A percentile compares a stretch with the other conserved stretches of the same genome.
Conservation (phyloP, 2,797 vertebrate species). For the Hoplostethus mediterraneus region DNA sequence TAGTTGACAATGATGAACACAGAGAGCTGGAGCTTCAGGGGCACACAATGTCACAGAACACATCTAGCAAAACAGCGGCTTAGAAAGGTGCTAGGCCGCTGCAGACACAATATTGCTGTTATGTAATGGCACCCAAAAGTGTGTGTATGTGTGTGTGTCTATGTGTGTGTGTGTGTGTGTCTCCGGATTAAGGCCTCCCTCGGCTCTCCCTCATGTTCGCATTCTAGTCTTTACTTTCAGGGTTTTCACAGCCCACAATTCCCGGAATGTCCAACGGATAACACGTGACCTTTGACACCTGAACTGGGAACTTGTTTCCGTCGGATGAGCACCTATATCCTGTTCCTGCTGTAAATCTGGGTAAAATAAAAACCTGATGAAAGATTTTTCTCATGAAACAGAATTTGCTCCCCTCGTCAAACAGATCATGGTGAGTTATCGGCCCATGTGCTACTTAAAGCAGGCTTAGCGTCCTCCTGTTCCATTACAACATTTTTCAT, state of each 20-base stretch:
- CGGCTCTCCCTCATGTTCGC: background rate
- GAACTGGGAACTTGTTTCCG: background rate
- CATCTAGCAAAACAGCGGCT: slow-evolving; percentile 58
- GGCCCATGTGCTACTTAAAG: slow-evolving; percentile 62
- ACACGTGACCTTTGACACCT: slow-evolving; percentile 25
- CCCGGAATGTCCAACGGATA: slow-evolving; percentile 28
- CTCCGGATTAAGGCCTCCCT: slow-evolving; percentile 40
- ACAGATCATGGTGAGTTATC: slow-evolving; percentile 60
- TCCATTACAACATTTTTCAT: slow-evolving; percentile 74
- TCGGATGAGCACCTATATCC: background rate
- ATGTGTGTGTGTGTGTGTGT: slow-evolving; percentile 16
- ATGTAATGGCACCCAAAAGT: slow-evolving; percentile 50
- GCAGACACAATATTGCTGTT: slow-evolving; percentile 67
- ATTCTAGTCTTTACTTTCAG: slow-evolving; percentile 40
- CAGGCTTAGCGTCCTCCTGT: slow-evolving; percentile 69
- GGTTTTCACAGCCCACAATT: slow-evolving; percentile 27
- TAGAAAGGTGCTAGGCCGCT: slow-evolving; percentile 42
- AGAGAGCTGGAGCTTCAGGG: slow-evolving; percentile 37
- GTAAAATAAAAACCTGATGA: slow-evolving; percentile 27
- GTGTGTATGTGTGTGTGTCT: background rate
- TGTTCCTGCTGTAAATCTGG: slow-evolving; percentile 22
- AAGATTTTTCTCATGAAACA: slow-evolving; percentile 33
- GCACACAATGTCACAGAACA: slow-evolving; percentile 50
- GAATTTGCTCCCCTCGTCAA: slow-evolving; percentile 48
- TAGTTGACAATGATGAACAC: slow-evolving; percentile 43